phyloP scores from a whole-genome alignment of 1,140 invertebrate species.

The Drosophila setifemur region DNA sequence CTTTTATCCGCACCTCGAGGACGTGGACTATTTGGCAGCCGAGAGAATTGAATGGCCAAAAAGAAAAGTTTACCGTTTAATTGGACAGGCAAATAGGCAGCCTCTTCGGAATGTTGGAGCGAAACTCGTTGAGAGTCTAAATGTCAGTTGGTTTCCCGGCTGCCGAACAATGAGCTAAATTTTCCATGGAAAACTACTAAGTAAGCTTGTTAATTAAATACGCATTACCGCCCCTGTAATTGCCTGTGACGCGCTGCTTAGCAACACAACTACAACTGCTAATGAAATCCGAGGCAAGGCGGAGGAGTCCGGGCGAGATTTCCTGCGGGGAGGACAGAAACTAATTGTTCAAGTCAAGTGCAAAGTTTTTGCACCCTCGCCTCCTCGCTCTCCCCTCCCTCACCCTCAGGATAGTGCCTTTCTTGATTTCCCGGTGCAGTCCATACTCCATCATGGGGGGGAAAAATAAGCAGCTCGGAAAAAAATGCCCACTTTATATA shows the following conservation, averaged over 20 bases:
- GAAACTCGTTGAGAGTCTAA: slow-evolving; percentile 18
- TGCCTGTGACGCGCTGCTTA: slow-evolving; percentile 66
- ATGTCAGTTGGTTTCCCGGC: slow-evolving; percentile 32
- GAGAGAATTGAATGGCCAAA: slow-evolving; percentile 50
- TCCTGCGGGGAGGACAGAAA: slow-evolving; percentile 13
- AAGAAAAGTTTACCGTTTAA: slow-evolving; percentile 71
- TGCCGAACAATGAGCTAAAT: slow-evolving; percentile 63
- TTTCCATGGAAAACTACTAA: slow-evolving; percentile 76
- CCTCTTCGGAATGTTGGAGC: not conserved
- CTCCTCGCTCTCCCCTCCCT: not conserved
- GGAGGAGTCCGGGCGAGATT: not conserved
- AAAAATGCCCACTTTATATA: too few species aligned
- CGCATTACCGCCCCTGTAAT: slow-evolving; percentile 75
- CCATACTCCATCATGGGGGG: slow-evolving; percentile 29
- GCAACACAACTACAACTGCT: slow-evolving; percentile 43
- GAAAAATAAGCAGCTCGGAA: slow-evolving; percentile 18
- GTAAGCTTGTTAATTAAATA: slow-evolving; percentile 79
- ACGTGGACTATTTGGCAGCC: not conserved
- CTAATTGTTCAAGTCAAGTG: slow-evolving; percentile 61
- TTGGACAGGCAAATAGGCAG: slow-evolving; percentile 64
- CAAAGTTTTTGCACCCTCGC: slow-evolving; percentile 40
- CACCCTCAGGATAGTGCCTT: not conserved
- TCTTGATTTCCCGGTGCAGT: slow-evolving; percentile 9
- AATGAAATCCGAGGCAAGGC: slow-evolving; percentile 27
- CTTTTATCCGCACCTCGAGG: too few species aligned